Evolutionary conservation across 2,797 vertebrate genomes (phyloP).

Genomic region (Phoebastria nigripes): DNA sequence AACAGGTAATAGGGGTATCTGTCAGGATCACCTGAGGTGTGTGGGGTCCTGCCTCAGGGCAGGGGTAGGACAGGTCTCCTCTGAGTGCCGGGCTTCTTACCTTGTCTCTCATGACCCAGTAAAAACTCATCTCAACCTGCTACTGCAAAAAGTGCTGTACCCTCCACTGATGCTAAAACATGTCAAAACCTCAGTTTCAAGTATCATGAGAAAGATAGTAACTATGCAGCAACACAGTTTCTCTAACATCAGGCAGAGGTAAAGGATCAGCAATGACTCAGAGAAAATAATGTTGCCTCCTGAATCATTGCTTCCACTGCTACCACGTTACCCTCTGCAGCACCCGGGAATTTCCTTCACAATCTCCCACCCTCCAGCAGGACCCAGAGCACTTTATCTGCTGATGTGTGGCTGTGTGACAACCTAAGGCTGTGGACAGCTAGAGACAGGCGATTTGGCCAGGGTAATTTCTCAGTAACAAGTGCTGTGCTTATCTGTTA

Average conservation of each 20-base stretch:
- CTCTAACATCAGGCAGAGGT: neutral
- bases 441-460: neutral
- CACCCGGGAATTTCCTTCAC: constrained; percentile 41
- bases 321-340: neutral
- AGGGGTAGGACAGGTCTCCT: neutral
- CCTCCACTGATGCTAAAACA: neutral
- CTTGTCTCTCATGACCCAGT: neutral
- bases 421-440: neutral
- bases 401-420: neutral
- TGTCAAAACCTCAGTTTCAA: constrained; percentile 1
- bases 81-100: neutral
- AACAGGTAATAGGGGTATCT: neutral
- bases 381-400: neutral
- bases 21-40: neutral
- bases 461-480: neutral
- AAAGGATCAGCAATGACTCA: constrained; percentile 27
- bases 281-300: neutral
- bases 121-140: neutral
- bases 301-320: constrained; percentile 31
- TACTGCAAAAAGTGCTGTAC: neutral
- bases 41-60: neutral
- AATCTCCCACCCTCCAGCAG: neutral
- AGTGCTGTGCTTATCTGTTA: neutral
- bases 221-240: neutral
- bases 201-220: neutral